Conservation (phyloP, 1,140 invertebrate genomes). For the Drosophila rhopaloa region DNA sequence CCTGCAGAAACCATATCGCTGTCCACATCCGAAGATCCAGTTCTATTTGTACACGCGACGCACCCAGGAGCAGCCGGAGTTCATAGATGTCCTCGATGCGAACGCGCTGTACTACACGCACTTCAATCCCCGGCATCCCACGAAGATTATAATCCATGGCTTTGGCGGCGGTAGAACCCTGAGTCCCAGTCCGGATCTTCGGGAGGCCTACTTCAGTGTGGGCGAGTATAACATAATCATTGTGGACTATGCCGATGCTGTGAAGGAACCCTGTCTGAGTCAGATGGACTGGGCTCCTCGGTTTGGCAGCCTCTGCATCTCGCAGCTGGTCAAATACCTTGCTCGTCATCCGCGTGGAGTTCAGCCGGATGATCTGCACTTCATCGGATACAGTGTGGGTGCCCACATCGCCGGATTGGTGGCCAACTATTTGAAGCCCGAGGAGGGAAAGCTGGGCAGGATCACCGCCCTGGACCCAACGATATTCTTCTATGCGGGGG, state of each 20-base stretch:
- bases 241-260: constrained; percentile 92
- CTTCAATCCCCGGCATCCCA: constrained; percentile 90
- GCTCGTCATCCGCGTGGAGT: constrained; percentile 90
- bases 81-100: constrained; percentile 89
- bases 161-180: constrained; percentile 92
- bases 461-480: constrained; percentile 94
- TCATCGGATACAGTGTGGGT: constrained; percentile 94
- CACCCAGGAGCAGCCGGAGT: constrained; percentile 90
- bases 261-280: constrained; percentile 92
- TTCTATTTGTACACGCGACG: constrained; percentile 93
- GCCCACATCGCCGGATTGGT: constrained; percentile 93
- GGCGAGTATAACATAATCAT: constrained; percentile 94
- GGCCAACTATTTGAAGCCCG: constrained; percentile 89
- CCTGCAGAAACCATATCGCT: constrained; percentile 91
- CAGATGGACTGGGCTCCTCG: constrained; percentile 93
- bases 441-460: constrained; percentile 89
- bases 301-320: constrained; percentile 92
- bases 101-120: constrained; percentile 89
- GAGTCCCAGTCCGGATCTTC: constrained; percentile 92
- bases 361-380: constrained; percentile 89
- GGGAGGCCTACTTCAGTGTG: constrained; percentile 91
- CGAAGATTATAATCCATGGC: constrained; percentile 93
- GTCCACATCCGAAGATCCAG: constrained; percentile 92
- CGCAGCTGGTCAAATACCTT: constrained; percentile 92
- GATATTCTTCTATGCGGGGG: constrained; percentile 92